Percentiles rank a stretch among this genome's conserved stretches.
Evolutionary conservation across 2,888 invertebrate species (phyloP).

Genomic region (Bruchidius siliquastri): DNA sequence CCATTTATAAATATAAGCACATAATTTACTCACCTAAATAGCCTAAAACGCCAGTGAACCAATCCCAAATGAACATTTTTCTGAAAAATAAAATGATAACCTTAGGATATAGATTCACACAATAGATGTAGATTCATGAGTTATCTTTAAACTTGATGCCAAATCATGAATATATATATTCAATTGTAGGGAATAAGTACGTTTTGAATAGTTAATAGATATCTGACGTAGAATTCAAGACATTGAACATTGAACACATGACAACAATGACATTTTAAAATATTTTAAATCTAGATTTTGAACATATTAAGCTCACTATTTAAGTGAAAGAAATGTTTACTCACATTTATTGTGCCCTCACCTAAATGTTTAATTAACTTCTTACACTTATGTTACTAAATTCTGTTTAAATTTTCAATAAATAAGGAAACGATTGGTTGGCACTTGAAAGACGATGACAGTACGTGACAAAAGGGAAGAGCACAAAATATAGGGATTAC

Average conservation of each 20-base stretch:
- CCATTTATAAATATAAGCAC: background rate
- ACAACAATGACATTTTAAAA: background rate
- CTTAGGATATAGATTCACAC: background rate
- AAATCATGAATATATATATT: background rate
- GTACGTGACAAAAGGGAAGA: background rate
- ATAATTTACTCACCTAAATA: constrained; percentile 72
- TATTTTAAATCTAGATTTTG: background rate
- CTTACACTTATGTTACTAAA: background rate
- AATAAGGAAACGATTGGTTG: constrained; percentile 1
- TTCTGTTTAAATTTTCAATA: background rate
- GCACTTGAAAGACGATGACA: background rate
- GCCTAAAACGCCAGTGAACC: constrained; percentile 91
- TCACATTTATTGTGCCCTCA: background rate
- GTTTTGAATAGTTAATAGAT: background rate
- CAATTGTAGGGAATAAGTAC: background rate
- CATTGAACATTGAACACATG: background rate
- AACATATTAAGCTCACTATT: background rate
- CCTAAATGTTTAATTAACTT: background rate
- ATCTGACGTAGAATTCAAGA: background rate
- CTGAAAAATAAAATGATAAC: background rate
- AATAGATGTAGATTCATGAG: background rate
- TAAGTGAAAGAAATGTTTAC: background rate
- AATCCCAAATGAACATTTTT: constrained; percentile 90
- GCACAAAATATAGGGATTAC: background rate
- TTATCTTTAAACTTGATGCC: background rate